Percentiles rank a stretch among this genome's conserved stretches.
These are phyloP conservation scores for Hiodon alosoides DNA, from an alignment of 2,113 vertebrate species.

Conservation along the genomic window DNA sequence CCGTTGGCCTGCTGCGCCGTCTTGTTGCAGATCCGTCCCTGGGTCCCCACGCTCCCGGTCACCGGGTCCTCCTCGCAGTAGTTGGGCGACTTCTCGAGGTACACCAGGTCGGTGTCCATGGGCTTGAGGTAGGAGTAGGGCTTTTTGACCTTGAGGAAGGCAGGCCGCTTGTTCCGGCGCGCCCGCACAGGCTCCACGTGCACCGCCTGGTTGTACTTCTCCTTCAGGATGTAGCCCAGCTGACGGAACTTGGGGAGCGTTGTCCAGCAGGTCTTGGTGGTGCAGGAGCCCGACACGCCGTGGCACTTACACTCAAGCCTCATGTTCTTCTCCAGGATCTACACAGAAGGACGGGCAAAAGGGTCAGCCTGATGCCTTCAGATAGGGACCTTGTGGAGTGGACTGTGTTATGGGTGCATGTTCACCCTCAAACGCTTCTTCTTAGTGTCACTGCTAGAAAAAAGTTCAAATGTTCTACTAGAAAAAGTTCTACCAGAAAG, in stretches of 20 bases:
- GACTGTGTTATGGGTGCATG: no score
- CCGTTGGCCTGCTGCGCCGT: conserved; percentile 80
- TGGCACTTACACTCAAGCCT: conserved; percentile 92
- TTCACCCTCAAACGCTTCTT: not conserved
- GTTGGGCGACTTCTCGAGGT: conserved; percentile 90
- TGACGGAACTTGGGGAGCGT: conserved; percentile 90
- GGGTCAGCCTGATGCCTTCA: not conserved
- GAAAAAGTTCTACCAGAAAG: not conserved
- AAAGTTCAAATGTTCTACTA: not conserved
- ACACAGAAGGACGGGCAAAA: conserved; percentile 20
- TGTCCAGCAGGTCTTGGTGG: conserved; percentile 94
- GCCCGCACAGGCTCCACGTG: conserved; percentile 87
- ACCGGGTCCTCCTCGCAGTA: conserved; percentile 88
- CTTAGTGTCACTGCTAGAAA: not conserved
- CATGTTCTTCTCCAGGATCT: conserved; percentile 92
- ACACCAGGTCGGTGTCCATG: conserved; percentile 88
- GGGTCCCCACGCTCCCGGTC: conserved; percentile 84
- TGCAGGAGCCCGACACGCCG: conserved; percentile 88
- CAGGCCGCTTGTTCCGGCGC: conserved; percentile 85
- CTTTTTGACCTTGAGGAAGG: conserved; percentile 93
- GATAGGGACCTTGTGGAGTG: no score
- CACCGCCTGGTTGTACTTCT: conserved; percentile 86
- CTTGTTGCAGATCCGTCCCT: conserved; percentile 90
- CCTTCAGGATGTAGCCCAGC: conserved; percentile 87
- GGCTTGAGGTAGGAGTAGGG: conserved; percentile 88